These are phyloP conservation scores for Hyles euphorbiae DNA, from an alignment of 1,140 invertebrate species.

Conservation along the genomic window DNA sequence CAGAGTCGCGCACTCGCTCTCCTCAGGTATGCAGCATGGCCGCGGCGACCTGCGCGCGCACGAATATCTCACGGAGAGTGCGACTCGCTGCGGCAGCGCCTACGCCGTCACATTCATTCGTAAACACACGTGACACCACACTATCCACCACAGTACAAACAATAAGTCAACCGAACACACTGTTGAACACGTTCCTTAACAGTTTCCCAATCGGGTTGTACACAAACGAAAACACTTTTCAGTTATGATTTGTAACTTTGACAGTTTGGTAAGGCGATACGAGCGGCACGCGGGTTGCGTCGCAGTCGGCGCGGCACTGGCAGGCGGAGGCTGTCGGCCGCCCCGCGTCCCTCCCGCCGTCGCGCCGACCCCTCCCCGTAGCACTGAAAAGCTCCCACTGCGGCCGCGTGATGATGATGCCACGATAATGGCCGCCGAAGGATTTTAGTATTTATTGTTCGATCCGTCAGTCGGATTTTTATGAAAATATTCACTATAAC, in stretches of 20 bases:
- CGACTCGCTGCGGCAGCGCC: slow-evolving; percentile 61
- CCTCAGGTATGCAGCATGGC: slow-evolving; percentile 73
- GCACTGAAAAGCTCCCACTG: slow-evolving; percentile 58
- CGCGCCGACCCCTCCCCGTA: slow-evolving; percentile 42
- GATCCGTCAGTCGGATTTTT: slow-evolving; percentile 28
- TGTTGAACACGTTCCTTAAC: slow-evolving; percentile 11
- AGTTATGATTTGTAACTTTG: slow-evolving; percentile 50
- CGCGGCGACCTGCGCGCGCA: slow-evolving; percentile 66
- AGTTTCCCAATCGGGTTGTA: not conserved
- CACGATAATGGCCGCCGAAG: slow-evolving; percentile 67
- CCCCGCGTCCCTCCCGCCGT: slow-evolving; percentile 52
- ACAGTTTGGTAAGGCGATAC: slow-evolving; percentile 24
- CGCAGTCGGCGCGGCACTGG: slow-evolving; percentile 60
- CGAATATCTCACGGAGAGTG: slow-evolving; percentile 71
- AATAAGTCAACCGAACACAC: slow-evolving; percentile 20
- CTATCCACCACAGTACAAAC: slow-evolving; percentile 43
- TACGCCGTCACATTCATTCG: slow-evolving; percentile 70
- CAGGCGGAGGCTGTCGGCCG: slow-evolving; percentile 64
- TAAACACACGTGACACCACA: slow-evolving; percentile 71
- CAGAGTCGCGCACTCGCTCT: slow-evolving; percentile 59
- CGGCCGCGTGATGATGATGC: slow-evolving; percentile 65
- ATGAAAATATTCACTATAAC: too few relatives aligned
- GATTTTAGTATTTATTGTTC: slow-evolving; percentile 71
- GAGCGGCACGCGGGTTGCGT: slow-evolving; percentile 49
- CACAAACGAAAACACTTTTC: slow-evolving; percentile 45